Percentiles rank a stretch among this genome's conserved stretches.
phyloP scores from a whole-genome alignment of 1,140 invertebrate species.

The Palaemon carinicauda region DNA sequence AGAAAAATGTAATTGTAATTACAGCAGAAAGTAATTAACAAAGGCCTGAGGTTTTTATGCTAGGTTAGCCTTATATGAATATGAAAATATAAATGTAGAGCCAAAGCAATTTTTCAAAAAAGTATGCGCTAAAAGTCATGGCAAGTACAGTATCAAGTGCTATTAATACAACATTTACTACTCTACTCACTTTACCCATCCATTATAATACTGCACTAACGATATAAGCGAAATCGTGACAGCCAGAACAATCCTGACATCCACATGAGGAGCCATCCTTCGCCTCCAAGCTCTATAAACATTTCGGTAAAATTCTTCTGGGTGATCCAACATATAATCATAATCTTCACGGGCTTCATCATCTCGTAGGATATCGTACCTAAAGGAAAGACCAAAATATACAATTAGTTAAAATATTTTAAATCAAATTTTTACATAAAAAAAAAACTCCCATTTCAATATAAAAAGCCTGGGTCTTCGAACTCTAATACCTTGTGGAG shows the following conservation, averaged over 20 bases:
- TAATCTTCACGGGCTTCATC: conserved; percentile 88
- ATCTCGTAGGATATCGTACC: conserved; percentile 86
- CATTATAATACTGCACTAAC: conserved; percentile 81
- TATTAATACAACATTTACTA: background rate
- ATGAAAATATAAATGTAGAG: background rate
- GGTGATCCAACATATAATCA: conserved; percentile 95
- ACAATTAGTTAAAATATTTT: background rate
- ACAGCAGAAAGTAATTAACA: no score
- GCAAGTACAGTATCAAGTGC: background rate
- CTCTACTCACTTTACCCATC: conserved; percentile 72
- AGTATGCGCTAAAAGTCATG: background rate
- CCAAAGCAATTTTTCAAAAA: background rate
- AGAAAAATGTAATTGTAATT: no score
- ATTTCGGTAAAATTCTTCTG: conserved; percentile 86
- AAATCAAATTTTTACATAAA: background rate
- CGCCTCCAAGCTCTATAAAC: conserved; percentile 90
- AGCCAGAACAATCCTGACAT: conserved; percentile 84
- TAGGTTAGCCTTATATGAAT: background rate
- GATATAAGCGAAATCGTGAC: conserved; percentile 87
- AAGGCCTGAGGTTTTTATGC: background rate
- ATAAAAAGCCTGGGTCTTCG: no score
- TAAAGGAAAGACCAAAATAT: conserved; percentile 31
- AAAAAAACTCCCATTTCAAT: no score
- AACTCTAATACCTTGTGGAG: no score
- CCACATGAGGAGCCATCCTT: conserved; percentile 86